Percentiles rank a stretch among this genome's conserved stretches.
Evolutionary conservation across 2,113 vertebrate genomes (phyloP).

Genomic region (Ciconia maguari): DNA sequence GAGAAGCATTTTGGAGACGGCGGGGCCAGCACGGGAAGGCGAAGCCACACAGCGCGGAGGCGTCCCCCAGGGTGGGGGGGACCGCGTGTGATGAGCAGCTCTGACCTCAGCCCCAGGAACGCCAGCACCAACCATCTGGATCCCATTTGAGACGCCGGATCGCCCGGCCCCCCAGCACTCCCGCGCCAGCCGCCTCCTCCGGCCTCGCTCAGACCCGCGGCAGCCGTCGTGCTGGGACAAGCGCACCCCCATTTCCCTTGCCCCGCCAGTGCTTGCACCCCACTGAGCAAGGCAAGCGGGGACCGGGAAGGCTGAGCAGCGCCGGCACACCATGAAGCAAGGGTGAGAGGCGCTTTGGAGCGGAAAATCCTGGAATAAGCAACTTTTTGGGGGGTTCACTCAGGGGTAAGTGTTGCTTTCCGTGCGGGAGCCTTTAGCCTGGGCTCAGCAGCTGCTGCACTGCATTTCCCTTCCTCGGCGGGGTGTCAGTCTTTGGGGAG

Average conservation of each 20-base stretch:
- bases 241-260: not conserved
- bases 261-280: not conserved
- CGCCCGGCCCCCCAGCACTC: slow-evolving; percentile 29
- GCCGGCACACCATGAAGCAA: not conserved
- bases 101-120: slow-evolving; percentile 70
- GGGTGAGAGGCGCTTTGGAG: not conserved
- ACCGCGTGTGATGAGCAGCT: slow-evolving; percentile 29
- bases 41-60: not conserved
- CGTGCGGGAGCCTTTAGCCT: rapidly evolving
- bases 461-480: rapidly evolving
- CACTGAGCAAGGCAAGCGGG: not conserved
- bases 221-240: not conserved
- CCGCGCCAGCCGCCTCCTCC: slow-evolving; percentile 35
- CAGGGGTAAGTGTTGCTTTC: slow-evolving; percentile 66
- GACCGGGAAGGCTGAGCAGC: not conserved
- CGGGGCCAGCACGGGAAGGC: not conserved
- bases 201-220: not conserved
- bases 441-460: not conserved
- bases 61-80: not conserved
- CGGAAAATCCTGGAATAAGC: not conserved
- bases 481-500: too few species aligned
- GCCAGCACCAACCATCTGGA: slow-evolving; percentile 72
- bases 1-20: not conserved
- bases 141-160: slow-evolving; percentile 66
- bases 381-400: not conserved